Evolutionary conservation across 2,888 invertebrate species (phyloP).

Genomic region (Oxyteleia sp.): DNA sequence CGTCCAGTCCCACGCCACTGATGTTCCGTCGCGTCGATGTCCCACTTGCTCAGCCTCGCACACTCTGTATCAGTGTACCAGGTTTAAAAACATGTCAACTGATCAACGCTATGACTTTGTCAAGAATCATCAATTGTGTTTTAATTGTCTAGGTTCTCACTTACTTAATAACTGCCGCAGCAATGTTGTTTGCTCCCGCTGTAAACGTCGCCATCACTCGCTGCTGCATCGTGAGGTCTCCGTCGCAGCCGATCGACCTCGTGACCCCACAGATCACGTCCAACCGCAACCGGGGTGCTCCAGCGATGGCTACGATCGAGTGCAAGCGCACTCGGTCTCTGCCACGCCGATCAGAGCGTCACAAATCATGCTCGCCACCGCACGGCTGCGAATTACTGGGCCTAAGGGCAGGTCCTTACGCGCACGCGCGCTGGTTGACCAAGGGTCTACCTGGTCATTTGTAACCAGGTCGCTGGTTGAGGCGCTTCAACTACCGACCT

Average conservation of each 20-base stretch:
- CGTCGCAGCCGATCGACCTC: no score
- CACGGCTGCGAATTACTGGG: not conserved
- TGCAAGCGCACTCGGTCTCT: not conserved
- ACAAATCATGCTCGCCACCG: not conserved
- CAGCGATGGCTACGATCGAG: not conserved
- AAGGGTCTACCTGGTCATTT: constrained; percentile 16
- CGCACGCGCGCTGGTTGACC: constrained; percentile 6
- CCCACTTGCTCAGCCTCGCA: constrained; percentile 1
- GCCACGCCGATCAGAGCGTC: not conserved
- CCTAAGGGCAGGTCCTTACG: not conserved
- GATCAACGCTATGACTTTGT: constrained; percentile 16
- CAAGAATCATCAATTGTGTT: constrained; percentile 4
- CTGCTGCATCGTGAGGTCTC: constrained; percentile 4
- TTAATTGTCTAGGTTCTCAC: constrained; percentile 16
- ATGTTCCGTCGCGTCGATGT: not conserved
- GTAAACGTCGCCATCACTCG: constrained; percentile 3
- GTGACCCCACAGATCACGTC: no score
- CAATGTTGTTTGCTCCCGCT: not conserved
- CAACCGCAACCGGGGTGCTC: no score
- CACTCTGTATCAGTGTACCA: not conserved
- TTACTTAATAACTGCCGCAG: not conserved
- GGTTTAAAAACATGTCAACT: no score
- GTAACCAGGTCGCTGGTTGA: not conserved
- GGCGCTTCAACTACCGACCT: not conserved
- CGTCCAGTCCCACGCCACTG: not conserved